Evolutionary conservation across 2,113 vertebrate genomes (phyloP).

Genomic region (Lipotes vexillifer): DNA sequence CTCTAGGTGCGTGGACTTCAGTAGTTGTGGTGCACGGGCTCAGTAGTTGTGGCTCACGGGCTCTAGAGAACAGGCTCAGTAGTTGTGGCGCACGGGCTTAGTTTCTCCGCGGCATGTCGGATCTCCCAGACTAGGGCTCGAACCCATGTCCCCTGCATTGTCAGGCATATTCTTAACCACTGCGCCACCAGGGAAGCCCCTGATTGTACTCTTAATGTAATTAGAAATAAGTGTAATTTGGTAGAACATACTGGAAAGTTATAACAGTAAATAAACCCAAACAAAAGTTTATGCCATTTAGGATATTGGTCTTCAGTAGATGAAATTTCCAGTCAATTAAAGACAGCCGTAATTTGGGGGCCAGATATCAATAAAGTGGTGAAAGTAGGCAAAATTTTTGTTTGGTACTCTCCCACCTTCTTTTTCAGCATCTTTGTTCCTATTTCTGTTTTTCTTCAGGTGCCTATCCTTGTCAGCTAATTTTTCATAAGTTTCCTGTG

Average conservation of each 20-base stretch:
- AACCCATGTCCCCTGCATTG: too few relatives aligned
- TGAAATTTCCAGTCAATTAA: conserved; percentile 21
- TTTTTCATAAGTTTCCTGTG: conserved; percentile 4
- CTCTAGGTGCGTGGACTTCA: too few relatives aligned
- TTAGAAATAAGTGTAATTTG: conserved; percentile 21
- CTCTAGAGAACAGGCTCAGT: too few relatives aligned
- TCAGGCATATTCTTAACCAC: too few relatives aligned
- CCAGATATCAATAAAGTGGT: not conserved
- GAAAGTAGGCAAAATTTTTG: not conserved
- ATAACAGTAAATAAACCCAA: not conserved
- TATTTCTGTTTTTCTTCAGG: conserved; percentile 4
- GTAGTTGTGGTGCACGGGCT: too few relatives aligned
- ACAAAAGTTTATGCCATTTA: not conserved
- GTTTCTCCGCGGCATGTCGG: too few relatives aligned
- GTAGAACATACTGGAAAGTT: not conserved
- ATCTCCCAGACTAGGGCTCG: too few relatives aligned
- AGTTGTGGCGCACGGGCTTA: too few relatives aligned
- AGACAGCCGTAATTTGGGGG: not conserved
- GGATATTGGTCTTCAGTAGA: not conserved
- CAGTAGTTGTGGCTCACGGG: too few relatives aligned
- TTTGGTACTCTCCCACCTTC: not conserved
- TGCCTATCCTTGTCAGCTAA: not conserved
- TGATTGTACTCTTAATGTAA: not conserved
- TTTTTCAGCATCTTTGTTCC: conserved; percentile 1
- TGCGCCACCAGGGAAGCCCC: too few relatives aligned